Percentiles rank a stretch among this genome's conserved stretches.
These are phyloP conservation scores for Nesogale talazaci DNA, from an alignment of 2,113 vertebrate genomes.

Conservation along the genomic window DNA sequence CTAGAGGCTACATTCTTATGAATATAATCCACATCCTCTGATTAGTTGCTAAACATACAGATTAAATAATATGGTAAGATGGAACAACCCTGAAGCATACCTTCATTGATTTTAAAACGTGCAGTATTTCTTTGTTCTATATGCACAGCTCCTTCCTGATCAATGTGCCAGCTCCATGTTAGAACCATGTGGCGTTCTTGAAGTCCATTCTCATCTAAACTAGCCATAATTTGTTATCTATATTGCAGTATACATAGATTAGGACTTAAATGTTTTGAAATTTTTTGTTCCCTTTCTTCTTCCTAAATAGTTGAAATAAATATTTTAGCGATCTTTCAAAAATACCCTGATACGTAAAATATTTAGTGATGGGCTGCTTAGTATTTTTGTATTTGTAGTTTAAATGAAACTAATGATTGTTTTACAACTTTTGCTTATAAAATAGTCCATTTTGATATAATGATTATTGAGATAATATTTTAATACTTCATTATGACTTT, in stretches of 20 bases:
- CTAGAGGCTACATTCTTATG: no score
- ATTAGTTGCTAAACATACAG: no score
- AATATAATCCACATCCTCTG: no score
- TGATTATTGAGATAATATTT: neutral
- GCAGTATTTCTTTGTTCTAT: no score
- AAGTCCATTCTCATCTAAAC: no score
- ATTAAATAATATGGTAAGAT: no score
- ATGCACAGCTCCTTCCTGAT: no score
- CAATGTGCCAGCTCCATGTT: no score
- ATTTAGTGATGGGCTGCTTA: neutral
- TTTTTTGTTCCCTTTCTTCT: neutral
- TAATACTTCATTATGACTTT: neutral
- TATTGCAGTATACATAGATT: neutral
- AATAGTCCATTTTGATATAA: neutral
- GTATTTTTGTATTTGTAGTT: neutral
- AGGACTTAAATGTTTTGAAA: conserved; percentile 3
- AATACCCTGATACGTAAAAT: neutral
- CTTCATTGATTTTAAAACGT: no score
- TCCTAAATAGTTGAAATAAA: conserved; percentile 25
- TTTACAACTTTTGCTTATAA: neutral
- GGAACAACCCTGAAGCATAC: no score
- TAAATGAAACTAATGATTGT: neutral
- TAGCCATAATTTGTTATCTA: no score
- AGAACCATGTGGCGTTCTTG: no score
- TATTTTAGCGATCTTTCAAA: conserved; percentile 10